A percentile compares a stretch with the other conserved stretches of the same genome.
Conservation (phyloP, 2,113 vertebrate genomes). For the Lota lota region DNA sequence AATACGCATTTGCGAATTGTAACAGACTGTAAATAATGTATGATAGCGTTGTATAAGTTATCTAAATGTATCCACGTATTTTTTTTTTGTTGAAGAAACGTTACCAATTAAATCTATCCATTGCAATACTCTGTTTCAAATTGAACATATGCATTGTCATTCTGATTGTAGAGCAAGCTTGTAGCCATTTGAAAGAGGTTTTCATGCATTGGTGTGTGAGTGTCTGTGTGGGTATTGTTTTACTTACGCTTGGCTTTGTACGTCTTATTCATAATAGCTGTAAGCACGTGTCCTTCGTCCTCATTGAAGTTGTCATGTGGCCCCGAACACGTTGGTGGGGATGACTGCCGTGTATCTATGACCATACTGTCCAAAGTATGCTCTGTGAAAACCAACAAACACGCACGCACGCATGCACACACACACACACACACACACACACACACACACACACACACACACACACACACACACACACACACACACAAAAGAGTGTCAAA, state of each 20-base stretch:
- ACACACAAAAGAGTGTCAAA: not conserved
- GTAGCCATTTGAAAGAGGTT: no score
- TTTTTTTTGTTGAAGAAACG: no score
- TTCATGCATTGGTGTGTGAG: not conserved
- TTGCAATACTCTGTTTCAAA: no score
- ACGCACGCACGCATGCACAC: no score
- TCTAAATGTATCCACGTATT: not conserved
- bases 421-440: no score
- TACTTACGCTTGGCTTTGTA: conserved; percentile 82
- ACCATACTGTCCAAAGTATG: conserved; percentile 13
- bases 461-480: not conserved
- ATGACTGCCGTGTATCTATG: conserved; percentile 82
- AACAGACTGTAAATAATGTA: no score
- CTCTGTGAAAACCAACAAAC: not conserved
- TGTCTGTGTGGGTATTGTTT: not conserved
- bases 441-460: no score
- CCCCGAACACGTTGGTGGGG: conserved; percentile 87
- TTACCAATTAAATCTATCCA: no score
- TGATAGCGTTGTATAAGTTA: no score
- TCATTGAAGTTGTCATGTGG: conserved; percentile 87
- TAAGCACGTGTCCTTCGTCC: conserved; percentile 84
- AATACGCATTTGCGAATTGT: no score
- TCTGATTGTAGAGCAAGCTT: no score
- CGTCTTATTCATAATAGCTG: conserved; percentile 86
- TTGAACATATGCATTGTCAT: no score